These are phyloP conservation scores for Lasius fuliginosus DNA, from an alignment of 2,888 invertebrate genomes.

Conservation along the genomic window DNA sequence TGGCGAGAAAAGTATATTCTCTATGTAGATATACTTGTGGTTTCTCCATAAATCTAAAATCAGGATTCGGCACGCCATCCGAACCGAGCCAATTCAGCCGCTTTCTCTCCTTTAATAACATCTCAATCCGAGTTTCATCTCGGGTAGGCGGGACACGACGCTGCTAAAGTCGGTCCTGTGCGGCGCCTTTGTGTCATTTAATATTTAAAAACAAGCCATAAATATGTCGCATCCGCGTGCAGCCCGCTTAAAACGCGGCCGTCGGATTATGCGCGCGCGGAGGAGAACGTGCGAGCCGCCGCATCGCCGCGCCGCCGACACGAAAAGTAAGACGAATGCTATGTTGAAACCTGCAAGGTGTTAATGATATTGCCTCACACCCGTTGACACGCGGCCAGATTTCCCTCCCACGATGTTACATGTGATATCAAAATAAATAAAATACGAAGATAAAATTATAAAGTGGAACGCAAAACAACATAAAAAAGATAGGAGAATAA, in stretches of 20 bases:
- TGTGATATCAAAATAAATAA: constrained; percentile 25
- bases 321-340: constrained; percentile 82
- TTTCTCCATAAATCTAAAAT: constrained; percentile 77
- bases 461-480: not conserved
- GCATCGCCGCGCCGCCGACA: constrained; percentile 9
- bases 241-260: constrained; percentile 77
- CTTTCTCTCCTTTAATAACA: constrained; percentile 73
- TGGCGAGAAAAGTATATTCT: constrained; percentile 39
- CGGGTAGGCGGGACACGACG: constrained; percentile 26
- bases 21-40: constrained; percentile 46
- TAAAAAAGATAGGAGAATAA: not conserved
- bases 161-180: constrained; percentile 48
- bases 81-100: constrained; percentile 56
- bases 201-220: constrained; percentile 86
- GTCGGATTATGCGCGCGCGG: constrained; percentile 67
- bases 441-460: not conserved
- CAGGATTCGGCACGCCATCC: constrained; percentile 77
- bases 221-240: constrained; percentile 85
- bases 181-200: constrained; percentile 85
- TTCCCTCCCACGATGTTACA: constrained; percentile 25
- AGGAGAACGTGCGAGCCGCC: constrained; percentile 26
- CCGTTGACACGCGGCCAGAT: constrained; percentile 53
- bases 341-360: constrained; percentile 84
- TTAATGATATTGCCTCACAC: constrained; percentile 81
- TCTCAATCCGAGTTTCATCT: constrained; percentile 75